Conservation (phyloP, 2,113 vertebrate genomes). For the Perccottus glenii region DNA sequence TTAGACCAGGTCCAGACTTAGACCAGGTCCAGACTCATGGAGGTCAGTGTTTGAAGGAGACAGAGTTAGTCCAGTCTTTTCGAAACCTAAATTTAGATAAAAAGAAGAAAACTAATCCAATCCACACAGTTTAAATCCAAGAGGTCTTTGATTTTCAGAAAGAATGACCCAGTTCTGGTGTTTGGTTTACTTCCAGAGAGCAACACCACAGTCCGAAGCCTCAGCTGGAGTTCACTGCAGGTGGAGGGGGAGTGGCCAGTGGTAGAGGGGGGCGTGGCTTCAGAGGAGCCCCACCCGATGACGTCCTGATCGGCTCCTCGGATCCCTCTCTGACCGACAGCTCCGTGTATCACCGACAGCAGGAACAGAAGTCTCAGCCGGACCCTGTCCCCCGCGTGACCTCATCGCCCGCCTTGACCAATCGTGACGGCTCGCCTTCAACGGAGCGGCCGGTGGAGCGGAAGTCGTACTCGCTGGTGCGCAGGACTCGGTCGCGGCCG, state of each 20-base stretch:
- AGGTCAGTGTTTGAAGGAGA: too few species aligned
- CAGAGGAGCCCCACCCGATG: neutral
- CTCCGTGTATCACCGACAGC: constrained; percentile 48
- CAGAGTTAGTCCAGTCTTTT: too few species aligned
- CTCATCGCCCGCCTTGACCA: constrained; percentile 34
- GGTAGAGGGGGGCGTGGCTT: constrained; percentile 32
- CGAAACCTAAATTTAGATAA: too few species aligned
- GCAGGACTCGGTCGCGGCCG: constrained; percentile 90
- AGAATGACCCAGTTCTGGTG: constrained; percentile 38
- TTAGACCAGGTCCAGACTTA: too few species aligned
- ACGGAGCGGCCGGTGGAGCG: constrained; percentile 89
- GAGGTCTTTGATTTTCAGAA: constrained; percentile 31
- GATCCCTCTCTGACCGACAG: neutral
- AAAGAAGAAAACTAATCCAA: too few species aligned
- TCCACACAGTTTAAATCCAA: too few species aligned
- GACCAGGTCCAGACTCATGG: too few species aligned
- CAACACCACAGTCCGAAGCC: constrained; percentile 28
- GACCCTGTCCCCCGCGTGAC: constrained; percentile 25
- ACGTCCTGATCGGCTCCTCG: neutral
- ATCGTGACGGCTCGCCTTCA: constrained; percentile 66
- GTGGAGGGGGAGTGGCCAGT: constrained; percentile 26
- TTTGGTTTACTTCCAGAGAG: constrained; percentile 38
- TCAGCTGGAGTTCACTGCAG: constrained; percentile 20
- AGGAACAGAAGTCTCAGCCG: constrained; percentile 25
- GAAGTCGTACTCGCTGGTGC: constrained; percentile 92